Conservation (phyloP, 23 tunicate species). For the Styela plicata region DNA sequence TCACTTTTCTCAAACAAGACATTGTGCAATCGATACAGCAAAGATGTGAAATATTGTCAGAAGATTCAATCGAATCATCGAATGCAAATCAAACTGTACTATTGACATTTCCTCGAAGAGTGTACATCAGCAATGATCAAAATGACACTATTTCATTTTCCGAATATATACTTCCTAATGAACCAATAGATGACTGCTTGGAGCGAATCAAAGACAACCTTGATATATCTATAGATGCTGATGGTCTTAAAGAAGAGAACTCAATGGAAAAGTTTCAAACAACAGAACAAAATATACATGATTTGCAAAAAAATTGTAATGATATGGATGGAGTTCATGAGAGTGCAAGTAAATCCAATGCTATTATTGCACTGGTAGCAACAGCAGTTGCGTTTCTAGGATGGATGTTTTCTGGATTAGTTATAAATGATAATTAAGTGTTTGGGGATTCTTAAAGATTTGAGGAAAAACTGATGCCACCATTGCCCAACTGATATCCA, state of each 20-base stretch:
- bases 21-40: background rate
- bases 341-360: conserved; percentile 13
- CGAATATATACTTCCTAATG: background rate
- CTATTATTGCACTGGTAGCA: conserved; percentile 11
- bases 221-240: background rate
- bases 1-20: background rate
- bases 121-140: background rate
- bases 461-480: too few species aligned
- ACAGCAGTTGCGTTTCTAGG: background rate
- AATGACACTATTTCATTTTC: background rate
- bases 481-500: too few species aligned
- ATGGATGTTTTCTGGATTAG: background rate
- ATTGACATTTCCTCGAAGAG: background rate
- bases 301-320: too few species aligned
- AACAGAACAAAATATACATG: background rate
- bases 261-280: background rate
- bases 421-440: background rate
- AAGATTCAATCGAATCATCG: background rate
- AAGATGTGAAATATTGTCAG: background rate
- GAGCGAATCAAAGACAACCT: background rate
- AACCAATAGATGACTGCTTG: background rate
- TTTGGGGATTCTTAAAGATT: background rate
- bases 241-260: background rate
- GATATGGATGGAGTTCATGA: conserved; percentile 16
- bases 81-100: background rate